phyloP scores from a whole-genome alignment of 2,113 vertebrate species.

The Sturnus vulgaris region DNA sequence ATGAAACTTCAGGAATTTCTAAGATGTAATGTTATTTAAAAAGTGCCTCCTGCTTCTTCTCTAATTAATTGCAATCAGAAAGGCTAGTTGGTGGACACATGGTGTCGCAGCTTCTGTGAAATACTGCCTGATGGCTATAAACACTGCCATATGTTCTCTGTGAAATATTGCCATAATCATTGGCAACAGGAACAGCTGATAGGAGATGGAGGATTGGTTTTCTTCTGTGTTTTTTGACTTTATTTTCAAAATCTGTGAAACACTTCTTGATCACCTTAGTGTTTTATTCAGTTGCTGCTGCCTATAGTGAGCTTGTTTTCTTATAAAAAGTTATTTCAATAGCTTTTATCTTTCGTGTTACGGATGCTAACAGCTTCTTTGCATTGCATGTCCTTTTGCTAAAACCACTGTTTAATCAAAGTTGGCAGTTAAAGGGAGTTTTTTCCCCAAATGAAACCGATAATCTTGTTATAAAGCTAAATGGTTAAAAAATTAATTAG shows the following conservation, averaged over 20 bases:
- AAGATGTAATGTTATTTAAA: slow-evolving; percentile 59
- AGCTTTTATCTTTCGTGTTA: not conserved
- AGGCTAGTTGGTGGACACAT: slow-evolving; percentile 77
- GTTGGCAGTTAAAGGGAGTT: not conserved
- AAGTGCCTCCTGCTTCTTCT: slow-evolving; percentile 65
- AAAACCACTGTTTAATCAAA: slow-evolving; percentile 36
- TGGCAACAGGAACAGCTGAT: slow-evolving; percentile 65
- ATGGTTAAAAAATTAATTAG: slow-evolving; percentile 16
- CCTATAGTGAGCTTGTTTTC: not conserved
- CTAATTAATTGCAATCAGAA: slow-evolving; percentile 77
- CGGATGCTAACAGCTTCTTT: slow-evolving; percentile 5
- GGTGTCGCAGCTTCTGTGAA: slow-evolving; percentile 71
- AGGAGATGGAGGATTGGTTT: slow-evolving; percentile 31
- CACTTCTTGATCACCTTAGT: slow-evolving; percentile 15
- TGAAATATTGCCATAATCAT: slow-evolving; percentile 69
- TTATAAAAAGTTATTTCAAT: not conserved
- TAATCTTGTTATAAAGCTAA: slow-evolving; percentile 32
- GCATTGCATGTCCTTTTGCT: not conserved
- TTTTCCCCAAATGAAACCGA: not conserved
- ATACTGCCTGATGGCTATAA: slow-evolving; percentile 76
- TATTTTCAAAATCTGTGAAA: slow-evolving; percentile 14
- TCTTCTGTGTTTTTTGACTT: slow-evolving; percentile 14
- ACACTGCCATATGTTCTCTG: slow-evolving; percentile 74
- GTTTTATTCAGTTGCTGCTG: not conserved
- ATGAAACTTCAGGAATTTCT: slow-evolving; percentile 54